These are phyloP conservation scores for Enteromius anoplus DNA, from an alignment of 2,797 vertebrate genomes.

Conservation along the genomic window DNA sequence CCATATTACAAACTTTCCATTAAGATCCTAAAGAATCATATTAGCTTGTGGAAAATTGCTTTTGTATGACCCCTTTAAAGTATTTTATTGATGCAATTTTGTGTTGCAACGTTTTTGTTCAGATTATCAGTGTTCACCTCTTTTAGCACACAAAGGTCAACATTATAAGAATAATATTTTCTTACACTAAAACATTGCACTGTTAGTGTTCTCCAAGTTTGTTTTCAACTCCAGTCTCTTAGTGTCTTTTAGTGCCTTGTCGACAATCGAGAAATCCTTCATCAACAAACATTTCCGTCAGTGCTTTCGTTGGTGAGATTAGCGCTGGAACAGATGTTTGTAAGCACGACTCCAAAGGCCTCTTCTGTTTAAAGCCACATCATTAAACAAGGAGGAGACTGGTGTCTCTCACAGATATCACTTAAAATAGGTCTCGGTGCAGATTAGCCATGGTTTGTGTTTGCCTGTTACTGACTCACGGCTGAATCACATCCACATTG, in stretches of 20 bases:
- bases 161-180: background rate
- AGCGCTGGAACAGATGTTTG: background rate
- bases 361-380: background rate
- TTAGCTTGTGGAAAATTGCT: too few relatives aligned
- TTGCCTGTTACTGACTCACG: slow-evolving; percentile 41
- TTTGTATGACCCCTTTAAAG: background rate
- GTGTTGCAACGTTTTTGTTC: background rate
- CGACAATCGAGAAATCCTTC: background rate
- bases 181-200: background rate
- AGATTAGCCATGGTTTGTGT: slow-evolving; percentile 31
- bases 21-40: too few relatives aligned
- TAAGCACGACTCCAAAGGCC: background rate
- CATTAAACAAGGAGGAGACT: slow-evolving; percentile 10
- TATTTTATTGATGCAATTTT: background rate
- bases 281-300: background rate
- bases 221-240: background rate
- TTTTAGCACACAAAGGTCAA: background rate
- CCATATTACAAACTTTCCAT: too few relatives aligned
- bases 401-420: slow-evolving; percentile 12
- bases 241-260: too few relatives aligned
- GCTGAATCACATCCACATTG: slow-evolving; percentile 34
- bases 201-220: background rate
- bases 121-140: background rate
- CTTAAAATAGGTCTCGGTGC: slow-evolving; percentile 23
- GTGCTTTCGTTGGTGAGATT: background rate